Percentiles rank a stretch among this genome's conserved stretches.
Conservation (phyloP, 2,888 invertebrate species). For the Rotaria sp. region DNA sequence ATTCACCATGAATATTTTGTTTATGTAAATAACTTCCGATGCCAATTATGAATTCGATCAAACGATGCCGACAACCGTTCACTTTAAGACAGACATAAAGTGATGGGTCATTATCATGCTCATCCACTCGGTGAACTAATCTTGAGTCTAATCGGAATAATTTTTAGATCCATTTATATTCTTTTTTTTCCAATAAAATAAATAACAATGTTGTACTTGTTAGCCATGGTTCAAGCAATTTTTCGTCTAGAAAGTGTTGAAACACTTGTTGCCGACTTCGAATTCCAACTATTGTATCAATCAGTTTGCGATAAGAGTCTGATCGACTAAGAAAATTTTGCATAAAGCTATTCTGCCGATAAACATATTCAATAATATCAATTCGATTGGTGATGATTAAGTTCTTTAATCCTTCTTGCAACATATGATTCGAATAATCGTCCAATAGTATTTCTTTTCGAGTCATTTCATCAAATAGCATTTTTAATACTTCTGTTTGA, state of each 20-base stretch:
- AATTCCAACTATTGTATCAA: background rate
- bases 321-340: background rate
- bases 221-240: background rate
- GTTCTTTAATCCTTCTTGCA: background rate
- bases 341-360: background rate
- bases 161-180: conserved; percentile 14
- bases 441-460: background rate
- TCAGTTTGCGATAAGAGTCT: background rate
- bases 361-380: background rate
- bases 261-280: background rate
- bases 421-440: background rate
- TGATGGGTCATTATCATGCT: background rate
- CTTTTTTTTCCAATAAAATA: conserved; percentile 8
- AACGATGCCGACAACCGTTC: background rate
- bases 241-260: background rate
- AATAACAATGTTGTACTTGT: background rate
- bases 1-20: background rate
- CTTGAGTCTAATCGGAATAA: background rate
- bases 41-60: background rate
- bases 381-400: background rate
- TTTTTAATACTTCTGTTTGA: conserved; percentile 10
- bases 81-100: conserved; percentile 7
- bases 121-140: background rate
- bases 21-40: background rate
- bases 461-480: background rate